phyloP scores from a whole-genome alignment of 2,113 vertebrate species.

The human (Homo sapiens) region GRCh38 chr11:43769501-43770000 shows the following conservation, averaged over 20 bases:
- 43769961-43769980: neutral
- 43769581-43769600: neutral
- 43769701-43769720: neutral
- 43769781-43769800: neutral
- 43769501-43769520: neutral
- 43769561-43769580: neutral
- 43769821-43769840: neutral
- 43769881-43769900: neutral
- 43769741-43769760: neutral
- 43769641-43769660: neutral
- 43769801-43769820: neutral
- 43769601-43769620: neutral
- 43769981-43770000: neutral
- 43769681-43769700: neutral
- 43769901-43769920: neutral
- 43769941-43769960: neutral
- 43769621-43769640: neutral
- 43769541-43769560: neutral
- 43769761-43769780: neutral
- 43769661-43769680: neutral
- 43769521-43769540: neutral
- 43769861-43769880: neutral
- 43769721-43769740: neutral
- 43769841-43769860: neutral
- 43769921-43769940: neutral